Percentiles rank a stretch among this genome's conserved stretches.
Conservation (phyloP, 1,140 invertebrate genomes). For the Drosophila novamexicana region DNA sequence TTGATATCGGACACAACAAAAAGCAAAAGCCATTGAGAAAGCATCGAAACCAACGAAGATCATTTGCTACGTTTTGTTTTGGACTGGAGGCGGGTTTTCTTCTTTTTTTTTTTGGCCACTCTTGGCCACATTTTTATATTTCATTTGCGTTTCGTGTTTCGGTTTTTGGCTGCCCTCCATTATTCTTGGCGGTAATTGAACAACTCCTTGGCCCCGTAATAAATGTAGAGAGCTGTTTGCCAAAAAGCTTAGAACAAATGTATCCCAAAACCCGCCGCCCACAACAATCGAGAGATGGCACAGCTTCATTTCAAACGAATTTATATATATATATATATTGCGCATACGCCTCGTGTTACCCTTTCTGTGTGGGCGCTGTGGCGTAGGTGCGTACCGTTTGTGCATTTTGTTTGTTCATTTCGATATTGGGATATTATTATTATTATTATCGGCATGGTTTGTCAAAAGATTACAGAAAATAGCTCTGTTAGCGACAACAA, state of each 20-base stretch:
- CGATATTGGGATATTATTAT: conserved; percentile 55
- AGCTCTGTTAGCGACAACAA: conserved; percentile 8
- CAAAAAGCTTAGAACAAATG: conserved; percentile 72
- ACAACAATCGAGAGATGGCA: conserved; percentile 51
- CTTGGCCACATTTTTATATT: conserved; percentile 33
- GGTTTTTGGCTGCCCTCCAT: conserved; percentile 58
- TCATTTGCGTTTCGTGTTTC: conserved; percentile 55
- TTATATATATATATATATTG: conserved; percentile 25
- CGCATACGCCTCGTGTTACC: conserved; percentile 41
- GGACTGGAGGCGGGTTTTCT: conserved; percentile 8
- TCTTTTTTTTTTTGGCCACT: conserved; percentile 29
- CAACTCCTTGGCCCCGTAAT: conserved; percentile 61
- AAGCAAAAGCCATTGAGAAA: conserved; percentile 44
- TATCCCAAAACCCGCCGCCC: conserved; percentile 48
- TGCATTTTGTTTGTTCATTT: conserved; percentile 17
- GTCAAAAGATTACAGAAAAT: conserved; percentile 32
- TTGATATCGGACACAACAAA: conserved; percentile 44
- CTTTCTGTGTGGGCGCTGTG: conserved; percentile 7
- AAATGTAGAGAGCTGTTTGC: conserved; percentile 62
- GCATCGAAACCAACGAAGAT: conserved; percentile 73
- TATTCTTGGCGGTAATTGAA: conserved; percentile 79
- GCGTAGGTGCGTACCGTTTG: neutral
- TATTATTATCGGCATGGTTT: conserved; percentile 45
- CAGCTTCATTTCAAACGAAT: conserved; percentile 67
- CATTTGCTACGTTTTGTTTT: conserved; percentile 51